Conservation (phyloP, 2,797 vertebrate genomes). For the Lepus oiostolus region DNA sequence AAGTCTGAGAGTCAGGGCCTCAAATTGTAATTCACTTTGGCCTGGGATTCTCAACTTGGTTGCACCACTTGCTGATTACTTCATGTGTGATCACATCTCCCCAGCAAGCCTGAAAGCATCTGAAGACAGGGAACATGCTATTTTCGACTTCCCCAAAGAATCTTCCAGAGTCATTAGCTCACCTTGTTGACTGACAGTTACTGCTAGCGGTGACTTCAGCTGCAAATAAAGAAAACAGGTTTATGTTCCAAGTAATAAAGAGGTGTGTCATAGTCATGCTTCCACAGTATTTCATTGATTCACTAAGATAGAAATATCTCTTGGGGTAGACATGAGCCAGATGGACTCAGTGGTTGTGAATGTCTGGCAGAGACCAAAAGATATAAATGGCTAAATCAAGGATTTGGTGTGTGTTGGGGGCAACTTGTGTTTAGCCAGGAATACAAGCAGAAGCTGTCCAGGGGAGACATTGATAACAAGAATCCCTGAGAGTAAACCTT, state of each 20-base stretch:
- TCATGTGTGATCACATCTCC: neutral
- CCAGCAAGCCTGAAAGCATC: neutral
- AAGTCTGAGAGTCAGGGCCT: neutral
- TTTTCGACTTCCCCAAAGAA: slow-evolving; percentile 59
- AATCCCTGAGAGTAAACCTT: neutral
- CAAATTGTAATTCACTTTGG: slow-evolving; percentile 17
- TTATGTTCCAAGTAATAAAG: neutral
- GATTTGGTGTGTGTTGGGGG: neutral
- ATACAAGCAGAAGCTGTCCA: neutral
- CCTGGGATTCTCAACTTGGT: neutral
- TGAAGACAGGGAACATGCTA: slow-evolving; percentile 45
- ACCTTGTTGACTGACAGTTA: slow-evolving; percentile 34
- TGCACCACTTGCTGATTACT: slow-evolving; percentile 16
- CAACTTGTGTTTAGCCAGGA: neutral
- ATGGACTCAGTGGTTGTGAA: neutral
- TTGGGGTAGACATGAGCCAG: neutral
- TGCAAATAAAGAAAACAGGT: slow-evolving; percentile 44
- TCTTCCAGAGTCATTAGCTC: slow-evolving; percentile 37
- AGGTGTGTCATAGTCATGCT: neutral
- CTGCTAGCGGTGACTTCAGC: slow-evolving; percentile 42
- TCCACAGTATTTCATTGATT: neutral
- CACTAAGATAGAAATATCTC: slow-evolving; percentile 23
- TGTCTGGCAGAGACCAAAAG: neutral
- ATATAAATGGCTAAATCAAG: neutral
- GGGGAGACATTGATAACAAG: neutral